Percentiles rank a stretch among this genome's conserved stretches.
phyloP scores from a whole-genome alignment of 2,888 invertebrate species.

The Drosophila rubida region DNA sequence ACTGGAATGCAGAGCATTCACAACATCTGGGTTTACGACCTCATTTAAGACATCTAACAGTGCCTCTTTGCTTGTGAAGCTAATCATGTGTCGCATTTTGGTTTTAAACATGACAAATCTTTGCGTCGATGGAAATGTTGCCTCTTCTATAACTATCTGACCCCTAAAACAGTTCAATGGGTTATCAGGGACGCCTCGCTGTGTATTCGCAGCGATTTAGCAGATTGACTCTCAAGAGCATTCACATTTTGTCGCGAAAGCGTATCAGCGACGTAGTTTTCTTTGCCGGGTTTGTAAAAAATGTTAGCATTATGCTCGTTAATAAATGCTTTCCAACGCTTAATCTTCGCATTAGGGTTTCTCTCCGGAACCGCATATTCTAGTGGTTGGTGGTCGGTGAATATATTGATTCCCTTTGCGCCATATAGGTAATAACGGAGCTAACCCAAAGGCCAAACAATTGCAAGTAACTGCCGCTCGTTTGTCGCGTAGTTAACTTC shows the following conservation, averaged over 20 bases:
- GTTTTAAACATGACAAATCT: constrained; percentile 1
- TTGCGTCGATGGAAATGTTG: neutral
- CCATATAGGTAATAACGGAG: neutral
- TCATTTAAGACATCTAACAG: neutral
- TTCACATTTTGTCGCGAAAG: neutral
- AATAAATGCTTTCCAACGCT: neutral
- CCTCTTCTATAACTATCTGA: neutral
- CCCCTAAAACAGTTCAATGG: constrained; percentile 4
- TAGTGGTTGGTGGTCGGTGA: neutral
- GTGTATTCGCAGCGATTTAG: neutral
- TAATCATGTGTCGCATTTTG: neutral
- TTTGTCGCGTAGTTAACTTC: no score
- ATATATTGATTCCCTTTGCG: neutral
- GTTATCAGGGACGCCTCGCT: neutral
- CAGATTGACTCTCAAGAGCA: neutral
- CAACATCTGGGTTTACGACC: neutral
- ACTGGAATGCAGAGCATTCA: no score
- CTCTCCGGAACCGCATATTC: neutral
- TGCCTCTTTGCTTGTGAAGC: neutral
- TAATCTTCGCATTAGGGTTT: neutral
- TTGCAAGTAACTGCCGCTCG: constrained; percentile 11
- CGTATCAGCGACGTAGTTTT: neutral
- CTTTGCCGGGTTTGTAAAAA: no score
- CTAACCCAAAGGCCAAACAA: constrained; percentile 12
- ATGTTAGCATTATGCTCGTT: no score